A percentile compares a stretch with the other conserved stretches of the same genome.
Conservation (phyloP, 2,797 vertebrate species). For the Staurois parvus region DNA sequence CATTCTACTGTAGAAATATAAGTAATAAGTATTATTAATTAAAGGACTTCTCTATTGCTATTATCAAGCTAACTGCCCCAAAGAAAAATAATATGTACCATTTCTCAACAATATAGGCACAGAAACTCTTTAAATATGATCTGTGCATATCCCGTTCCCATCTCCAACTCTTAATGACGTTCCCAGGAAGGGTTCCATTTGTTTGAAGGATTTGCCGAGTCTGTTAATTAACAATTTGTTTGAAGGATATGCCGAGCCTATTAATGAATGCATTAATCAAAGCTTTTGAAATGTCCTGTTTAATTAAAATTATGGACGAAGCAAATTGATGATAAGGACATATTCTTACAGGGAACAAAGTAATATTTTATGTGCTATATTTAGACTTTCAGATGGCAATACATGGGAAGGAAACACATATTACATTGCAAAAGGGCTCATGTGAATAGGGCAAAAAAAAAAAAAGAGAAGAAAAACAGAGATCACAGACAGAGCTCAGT, state of each 20-base stretch:
- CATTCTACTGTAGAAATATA: no score
- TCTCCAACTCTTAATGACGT: slow-evolving; percentile 13
- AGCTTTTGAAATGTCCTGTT: slow-evolving; percentile 25
- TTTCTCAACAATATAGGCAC: neutral
- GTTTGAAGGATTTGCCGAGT: neutral
- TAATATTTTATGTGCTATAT: slow-evolving; percentile 4
- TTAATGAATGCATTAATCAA: slow-evolving; percentile 46
- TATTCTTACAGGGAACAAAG: neutral
- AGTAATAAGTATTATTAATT: no score
- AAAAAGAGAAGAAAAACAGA: no score
- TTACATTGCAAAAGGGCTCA: neutral
- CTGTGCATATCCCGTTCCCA: slow-evolving; percentile 11
- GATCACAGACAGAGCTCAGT: no score
- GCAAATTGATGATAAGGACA: slow-evolving; percentile 13
- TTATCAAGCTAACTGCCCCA: neutral
- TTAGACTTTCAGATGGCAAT: neutral
- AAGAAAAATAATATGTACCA: neutral
- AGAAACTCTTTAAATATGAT: neutral
- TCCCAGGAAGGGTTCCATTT: neutral
- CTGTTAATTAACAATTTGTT: no score
- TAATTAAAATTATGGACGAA: slow-evolving; percentile 30
- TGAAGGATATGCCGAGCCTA: slow-evolving; percentile 10
- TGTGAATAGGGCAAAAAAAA: no score
- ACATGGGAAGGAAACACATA: no score
- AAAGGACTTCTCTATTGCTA: no score